Evolutionary conservation across 2,888 invertebrate genomes (phyloP), one percentile per base, ranked within the genome.

Genomic region (Stramonita haemastoma): DNA sequence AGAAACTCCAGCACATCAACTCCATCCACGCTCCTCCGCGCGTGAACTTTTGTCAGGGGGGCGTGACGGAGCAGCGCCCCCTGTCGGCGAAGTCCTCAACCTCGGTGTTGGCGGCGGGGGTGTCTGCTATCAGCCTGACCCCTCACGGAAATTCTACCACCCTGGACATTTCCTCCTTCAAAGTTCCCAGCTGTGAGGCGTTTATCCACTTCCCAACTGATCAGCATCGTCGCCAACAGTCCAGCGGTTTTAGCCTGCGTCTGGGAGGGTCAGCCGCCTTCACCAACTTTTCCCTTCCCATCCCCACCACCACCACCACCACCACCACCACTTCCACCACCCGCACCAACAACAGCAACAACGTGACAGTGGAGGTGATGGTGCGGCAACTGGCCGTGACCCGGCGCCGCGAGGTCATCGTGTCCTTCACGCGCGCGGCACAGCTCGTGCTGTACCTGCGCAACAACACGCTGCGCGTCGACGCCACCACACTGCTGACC

Each of bases 231-330:
- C 77, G 81, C 8, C 93, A 93, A 70, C 90, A 88, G 32, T 91
- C 90, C 77, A 93, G 93, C 36, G 94, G 94, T 73, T 93, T 91
- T 87, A 92, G 92, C 26, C 90, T 94, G 17, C 90, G 90, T 13
- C 92, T 93, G 89, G 90, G 89, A 73, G 89, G 89, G 73, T 91
- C 93, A 26, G 92, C 91, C 73, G 90, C 91, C 0, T 91, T 90
- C 77, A 88, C 90, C 29, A 89, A 91, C 6, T 87, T 92, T 57
- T 85, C 88, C 13, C 86, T 92, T 36, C 89, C 90, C 34, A 87
- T 87, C 32, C 83, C 70, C 19, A 87, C 89, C 22, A 34, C 90
- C 19, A 46, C 89, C 22, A 34, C 90, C 19, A 46, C 90, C 34
- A 87, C 88, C 32, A 77, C 70, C 19, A 87, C 89, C 22, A 34